Percentiles rank a stretch among this genome's conserved stretches.
phyloP scores from a whole-genome alignment of 2,113 vertebrate genomes.

The Papio anubis region DNA sequence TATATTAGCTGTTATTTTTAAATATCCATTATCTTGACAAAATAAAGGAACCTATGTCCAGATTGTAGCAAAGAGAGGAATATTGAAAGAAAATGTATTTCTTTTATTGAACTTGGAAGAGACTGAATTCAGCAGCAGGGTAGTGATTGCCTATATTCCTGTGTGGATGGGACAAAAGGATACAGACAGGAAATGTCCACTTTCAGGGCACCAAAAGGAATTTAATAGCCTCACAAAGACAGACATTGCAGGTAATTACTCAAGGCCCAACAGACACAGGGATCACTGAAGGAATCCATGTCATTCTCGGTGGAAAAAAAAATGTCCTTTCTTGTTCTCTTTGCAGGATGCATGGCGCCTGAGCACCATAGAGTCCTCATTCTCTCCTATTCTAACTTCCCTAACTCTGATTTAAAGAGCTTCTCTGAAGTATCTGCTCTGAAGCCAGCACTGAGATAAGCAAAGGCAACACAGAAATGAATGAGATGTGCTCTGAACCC shows the following conservation, averaged over 20 bases:
- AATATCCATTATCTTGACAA: conserved; percentile 17
- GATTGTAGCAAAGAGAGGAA: neutral
- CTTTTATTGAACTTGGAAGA: neutral
- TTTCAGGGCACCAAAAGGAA: neutral
- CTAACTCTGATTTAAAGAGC: neutral
- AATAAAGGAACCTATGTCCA: neutral
- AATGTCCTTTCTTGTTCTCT: neutral
- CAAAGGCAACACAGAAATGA: neutral
- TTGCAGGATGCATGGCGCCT: neutral
- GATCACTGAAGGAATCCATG: neutral
- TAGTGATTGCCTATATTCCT: neutral
- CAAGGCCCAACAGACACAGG: neutral
- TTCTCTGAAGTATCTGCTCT: neutral
- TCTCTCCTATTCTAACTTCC: neutral
- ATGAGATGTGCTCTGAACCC: neutral
- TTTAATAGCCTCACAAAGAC: neutral
- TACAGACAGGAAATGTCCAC: neutral
- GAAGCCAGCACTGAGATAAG: neutral
- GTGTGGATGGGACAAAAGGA: neutral
- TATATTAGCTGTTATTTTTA: neutral
- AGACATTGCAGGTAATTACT: neutral
- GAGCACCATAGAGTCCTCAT: neutral
- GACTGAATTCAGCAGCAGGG: neutral
- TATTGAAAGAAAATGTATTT: neutral
- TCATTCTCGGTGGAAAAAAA: neutral